Evolutionary conservation across 2,113 vertebrate genomes (phyloP).

Genomic region (Jaculus jaculus): DNA sequence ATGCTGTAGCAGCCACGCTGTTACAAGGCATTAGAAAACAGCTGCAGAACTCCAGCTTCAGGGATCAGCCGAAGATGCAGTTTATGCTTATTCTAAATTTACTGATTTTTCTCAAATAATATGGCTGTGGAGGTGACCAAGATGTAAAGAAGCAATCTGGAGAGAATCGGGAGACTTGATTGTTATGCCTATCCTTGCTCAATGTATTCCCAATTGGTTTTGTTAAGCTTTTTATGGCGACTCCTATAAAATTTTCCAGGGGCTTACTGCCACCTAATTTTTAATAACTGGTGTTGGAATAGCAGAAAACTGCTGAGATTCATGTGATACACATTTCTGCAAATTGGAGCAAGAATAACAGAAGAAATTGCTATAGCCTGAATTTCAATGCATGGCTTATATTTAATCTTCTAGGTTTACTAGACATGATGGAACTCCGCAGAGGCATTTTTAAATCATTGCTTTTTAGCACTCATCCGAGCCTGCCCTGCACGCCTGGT

Average conservation of each 20-base stretch:
- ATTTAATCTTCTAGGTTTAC: background rate
- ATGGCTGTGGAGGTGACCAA: background rate
- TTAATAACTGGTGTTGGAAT: background rate
- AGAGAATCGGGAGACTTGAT: background rate
- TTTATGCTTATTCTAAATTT: background rate
- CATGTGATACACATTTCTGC: background rate
- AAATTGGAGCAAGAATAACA: background rate
- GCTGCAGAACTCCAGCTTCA: background rate
- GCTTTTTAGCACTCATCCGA: background rate
- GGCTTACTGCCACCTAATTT: background rate
- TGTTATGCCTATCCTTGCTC: background rate
- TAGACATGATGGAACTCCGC: background rate
- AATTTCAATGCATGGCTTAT: background rate
- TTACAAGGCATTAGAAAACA: background rate
- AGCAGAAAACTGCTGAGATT: constrained; percentile 1
- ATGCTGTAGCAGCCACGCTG: background rate
- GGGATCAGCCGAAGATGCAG: background rate
- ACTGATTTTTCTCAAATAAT: background rate
- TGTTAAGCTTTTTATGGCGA: background rate
- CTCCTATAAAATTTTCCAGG: background rate
- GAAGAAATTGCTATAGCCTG: background rate
- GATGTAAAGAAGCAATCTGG: background rate
- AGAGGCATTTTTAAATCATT: background rate
- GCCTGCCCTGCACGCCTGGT: background rate
- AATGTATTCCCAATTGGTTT: background rate